Evolutionary conservation across 2,797 vertebrate genomes (phyloP).

Genomic region (Macropus fuliginosus): DNA sequence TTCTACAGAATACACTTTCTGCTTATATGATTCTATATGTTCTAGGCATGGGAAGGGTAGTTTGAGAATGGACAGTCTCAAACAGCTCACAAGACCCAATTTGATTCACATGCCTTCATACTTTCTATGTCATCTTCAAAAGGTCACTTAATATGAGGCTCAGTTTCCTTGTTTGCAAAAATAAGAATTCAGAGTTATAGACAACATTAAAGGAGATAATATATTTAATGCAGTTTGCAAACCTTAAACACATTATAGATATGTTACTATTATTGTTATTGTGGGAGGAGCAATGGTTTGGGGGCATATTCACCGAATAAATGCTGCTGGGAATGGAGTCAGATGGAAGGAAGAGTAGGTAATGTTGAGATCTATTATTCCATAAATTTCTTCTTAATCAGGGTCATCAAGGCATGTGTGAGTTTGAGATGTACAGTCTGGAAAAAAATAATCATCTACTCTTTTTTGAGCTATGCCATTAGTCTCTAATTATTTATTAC

Average conservation of each 20-base stretch:
- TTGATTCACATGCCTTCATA: background rate
- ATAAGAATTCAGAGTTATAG: background rate
- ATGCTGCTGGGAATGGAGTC: background rate
- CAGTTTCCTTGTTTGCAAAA: too few relatives aligned
- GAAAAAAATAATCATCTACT: background rate
- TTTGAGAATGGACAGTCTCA: background rate
- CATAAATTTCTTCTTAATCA: background rate
- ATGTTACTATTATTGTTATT: background rate
- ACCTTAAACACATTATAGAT: background rate
- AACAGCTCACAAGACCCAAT: background rate
- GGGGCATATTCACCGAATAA: background rate
- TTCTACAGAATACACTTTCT: background rate
- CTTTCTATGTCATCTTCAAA: background rate
- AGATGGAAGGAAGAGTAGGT: background rate
- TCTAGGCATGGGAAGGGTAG: rapidly evolving
- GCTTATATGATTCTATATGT: background rate
- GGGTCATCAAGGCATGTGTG: background rate
- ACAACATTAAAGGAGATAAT: background rate
- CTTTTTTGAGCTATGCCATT: background rate
- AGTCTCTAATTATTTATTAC: background rate
- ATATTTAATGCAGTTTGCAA: background rate
- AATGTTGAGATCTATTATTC: background rate
- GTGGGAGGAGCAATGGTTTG: background rate
- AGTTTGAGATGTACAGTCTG: background rate
- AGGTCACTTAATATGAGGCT: too few relatives aligned